Evolutionary conservation across 2,888 invertebrate species (phyloP).

Genomic region (Spodoptera exigua): DNA sequence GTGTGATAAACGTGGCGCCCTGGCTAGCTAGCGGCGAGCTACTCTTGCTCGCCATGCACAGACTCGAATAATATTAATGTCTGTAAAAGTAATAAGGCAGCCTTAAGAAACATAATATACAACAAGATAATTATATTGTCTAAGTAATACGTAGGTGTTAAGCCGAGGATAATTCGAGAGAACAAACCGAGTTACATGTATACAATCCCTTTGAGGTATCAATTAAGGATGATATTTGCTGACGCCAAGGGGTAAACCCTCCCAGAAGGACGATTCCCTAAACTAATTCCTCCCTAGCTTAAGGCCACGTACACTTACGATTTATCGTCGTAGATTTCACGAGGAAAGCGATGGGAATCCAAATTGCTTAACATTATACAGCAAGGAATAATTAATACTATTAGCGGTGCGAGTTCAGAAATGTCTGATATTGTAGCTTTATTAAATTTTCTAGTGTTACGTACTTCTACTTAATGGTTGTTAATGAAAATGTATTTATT

Average conservation of each 20-base stretch:
- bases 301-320: slow-evolving; percentile 20
- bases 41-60: no score
- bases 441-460: not conserved
- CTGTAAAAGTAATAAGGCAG: no score
- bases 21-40: no score
- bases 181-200: not conserved
- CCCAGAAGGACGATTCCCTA: slow-evolving; percentile 16
- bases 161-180: no score
- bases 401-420: not conserved
- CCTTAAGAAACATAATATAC: no score
- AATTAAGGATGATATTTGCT: slow-evolving; percentile 14
- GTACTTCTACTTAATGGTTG: no score
- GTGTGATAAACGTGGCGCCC: no score
- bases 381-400: slow-evolving; percentile 1
- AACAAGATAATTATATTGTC: no score
- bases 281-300: slow-evolving; percentile 15
- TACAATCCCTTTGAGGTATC: slow-evolving; percentile 16
- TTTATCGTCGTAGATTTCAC: slow-evolving; percentile 17
- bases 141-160: no score
- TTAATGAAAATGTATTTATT: no score
- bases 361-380: slow-evolving; percentile 6
- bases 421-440: not conserved
- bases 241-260: slow-evolving; percentile 8
- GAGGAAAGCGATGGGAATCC: slow-evolving; percentile 5
- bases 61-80: no score